These are phyloP conservation scores for Corvus moneduloides DNA, from an alignment of 2,113 vertebrate genomes.

Conservation along the genomic window DNA sequence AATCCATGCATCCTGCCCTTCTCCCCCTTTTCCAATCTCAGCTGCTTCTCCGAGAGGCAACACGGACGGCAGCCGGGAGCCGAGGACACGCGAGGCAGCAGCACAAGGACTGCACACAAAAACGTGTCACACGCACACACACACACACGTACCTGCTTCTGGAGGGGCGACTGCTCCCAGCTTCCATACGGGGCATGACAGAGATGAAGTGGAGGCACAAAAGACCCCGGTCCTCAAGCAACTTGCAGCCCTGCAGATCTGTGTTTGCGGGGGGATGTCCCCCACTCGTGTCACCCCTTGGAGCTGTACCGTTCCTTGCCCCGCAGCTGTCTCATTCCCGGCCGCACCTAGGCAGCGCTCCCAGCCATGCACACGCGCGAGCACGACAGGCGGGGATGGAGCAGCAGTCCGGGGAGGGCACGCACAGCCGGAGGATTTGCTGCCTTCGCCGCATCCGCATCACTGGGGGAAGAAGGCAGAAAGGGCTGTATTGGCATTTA, in stretches of 20 bases:
- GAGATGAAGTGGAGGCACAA: not conserved
- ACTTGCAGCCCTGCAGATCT: conserved; percentile 18
- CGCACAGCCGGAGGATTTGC: conserved; percentile 45
- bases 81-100: conserved; percentile 7
- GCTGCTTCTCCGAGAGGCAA: not conserved
- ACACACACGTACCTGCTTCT: conserved; percentile 36
- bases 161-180: not conserved
- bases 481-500: conserved; percentile 48
- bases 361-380: conserved; percentile 36
- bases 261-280: not conserved
- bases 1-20: conserved; percentile 21
- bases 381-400: conserved; percentile 38
- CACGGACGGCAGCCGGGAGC: not conserved
- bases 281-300: conserved; percentile 23
- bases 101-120: conserved; percentile 13
- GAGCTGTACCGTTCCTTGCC: not conserved
- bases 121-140: not conserved
- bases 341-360: conserved; percentile 26
- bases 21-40: not conserved
- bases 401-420: conserved; percentile 23
- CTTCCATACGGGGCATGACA: conserved; percentile 26
- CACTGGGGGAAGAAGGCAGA: conserved; percentile 44
- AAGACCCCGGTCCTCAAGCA: not conserved
- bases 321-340: conserved; percentile 23
- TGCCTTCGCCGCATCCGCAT: conserved; percentile 64